Evolutionary conservation across 2,888 invertebrate species (phyloP).

Genomic region (Meteorus cinctellus): DNA sequence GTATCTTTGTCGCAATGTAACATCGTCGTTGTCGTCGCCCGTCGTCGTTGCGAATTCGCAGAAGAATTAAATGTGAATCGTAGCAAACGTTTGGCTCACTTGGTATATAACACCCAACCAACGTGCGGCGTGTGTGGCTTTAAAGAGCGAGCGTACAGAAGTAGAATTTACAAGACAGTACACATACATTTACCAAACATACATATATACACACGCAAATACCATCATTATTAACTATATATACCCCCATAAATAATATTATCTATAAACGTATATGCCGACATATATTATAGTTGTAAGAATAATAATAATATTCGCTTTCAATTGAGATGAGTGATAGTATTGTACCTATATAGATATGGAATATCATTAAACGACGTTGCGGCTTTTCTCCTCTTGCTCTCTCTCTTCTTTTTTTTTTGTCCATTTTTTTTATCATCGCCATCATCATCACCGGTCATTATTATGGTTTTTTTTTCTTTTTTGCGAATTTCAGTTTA

Average conservation of each 20-base stretch:
- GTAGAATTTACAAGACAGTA: conserved; percentile 8
- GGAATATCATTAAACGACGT: conserved; percentile 57
- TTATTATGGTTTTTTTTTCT: background rate
- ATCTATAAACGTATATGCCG: conserved; percentile 2
- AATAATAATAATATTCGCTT: conserved; percentile 34
- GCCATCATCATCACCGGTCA: background rate
- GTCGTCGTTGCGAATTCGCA: conserved; percentile 30
- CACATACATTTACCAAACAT: background rate
- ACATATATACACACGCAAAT: background rate
- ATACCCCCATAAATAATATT: conserved; percentile 6
- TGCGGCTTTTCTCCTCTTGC: background rate
- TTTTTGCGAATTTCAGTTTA: background rate
- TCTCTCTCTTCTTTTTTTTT: background rate
- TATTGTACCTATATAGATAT: conserved; percentile 57
- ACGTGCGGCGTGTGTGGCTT: conserved; percentile 26
- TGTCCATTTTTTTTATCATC: background rate
- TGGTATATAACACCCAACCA: conserved; percentile 18
- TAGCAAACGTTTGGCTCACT: background rate
- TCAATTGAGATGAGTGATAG: conserved; percentile 58
- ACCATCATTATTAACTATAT: background rate
- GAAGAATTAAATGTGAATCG: conserved; percentile 41
- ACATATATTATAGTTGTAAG: background rate
- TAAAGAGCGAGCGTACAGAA: conserved; percentile 28
- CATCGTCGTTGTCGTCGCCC: conserved; percentile 16
- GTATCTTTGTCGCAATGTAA: background rate